A percentile compares a stretch with the other conserved stretches of the same genome.
These are phyloP conservation scores for Adineta ricciae DNA, from an alignment of 2,888 invertebrate genomes.

Conservation along the genomic window DNA sequence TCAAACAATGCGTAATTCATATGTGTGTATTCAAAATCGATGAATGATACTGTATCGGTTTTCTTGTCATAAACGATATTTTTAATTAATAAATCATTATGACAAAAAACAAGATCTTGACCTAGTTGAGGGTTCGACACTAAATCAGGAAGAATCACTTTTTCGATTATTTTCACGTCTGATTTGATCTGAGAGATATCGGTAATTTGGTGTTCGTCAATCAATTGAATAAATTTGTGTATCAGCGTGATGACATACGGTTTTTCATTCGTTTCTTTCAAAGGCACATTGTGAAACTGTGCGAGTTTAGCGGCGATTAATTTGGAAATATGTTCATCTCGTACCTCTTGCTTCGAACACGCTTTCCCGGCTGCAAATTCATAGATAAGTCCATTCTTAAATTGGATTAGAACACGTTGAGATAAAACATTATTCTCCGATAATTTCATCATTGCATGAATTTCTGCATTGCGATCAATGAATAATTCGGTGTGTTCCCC, in stretches of 20 bases:
- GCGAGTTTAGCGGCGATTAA: background rate
- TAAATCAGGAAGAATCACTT: background rate
- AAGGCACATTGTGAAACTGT: background rate
- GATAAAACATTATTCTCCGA: slow-evolving; percentile 20
- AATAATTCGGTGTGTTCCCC: slow-evolving; percentile 43
- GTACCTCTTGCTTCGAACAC: slow-evolving; percentile 24
- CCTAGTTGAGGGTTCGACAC: background rate
- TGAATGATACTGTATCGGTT: slow-evolving; percentile 27
- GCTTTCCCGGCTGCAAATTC: slow-evolving; percentile 34
- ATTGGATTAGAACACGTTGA: slow-evolving; percentile 26
- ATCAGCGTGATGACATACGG: background rate
- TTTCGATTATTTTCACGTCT: background rate
- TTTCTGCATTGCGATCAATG: slow-evolving; percentile 39
- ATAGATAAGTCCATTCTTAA: slow-evolving; percentile 36
- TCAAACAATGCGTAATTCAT: slow-evolving; percentile 31
- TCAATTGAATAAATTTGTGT: background rate
- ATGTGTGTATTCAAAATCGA: slow-evolving; percentile 33
- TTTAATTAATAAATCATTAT: slow-evolving; percentile 32
- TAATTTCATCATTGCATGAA: slow-evolving; percentile 29
- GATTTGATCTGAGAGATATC: background rate
- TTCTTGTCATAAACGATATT: slow-evolving; percentile 31
- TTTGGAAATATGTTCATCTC: slow-evolving; percentile 26
- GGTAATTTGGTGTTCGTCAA: background rate
- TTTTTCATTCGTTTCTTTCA: background rate
- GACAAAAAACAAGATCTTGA: slow-evolving; percentile 29